Evolutionary conservation across 2,888 invertebrate species (phyloP).

Genomic region (Meteorus cinctellus): DNA sequence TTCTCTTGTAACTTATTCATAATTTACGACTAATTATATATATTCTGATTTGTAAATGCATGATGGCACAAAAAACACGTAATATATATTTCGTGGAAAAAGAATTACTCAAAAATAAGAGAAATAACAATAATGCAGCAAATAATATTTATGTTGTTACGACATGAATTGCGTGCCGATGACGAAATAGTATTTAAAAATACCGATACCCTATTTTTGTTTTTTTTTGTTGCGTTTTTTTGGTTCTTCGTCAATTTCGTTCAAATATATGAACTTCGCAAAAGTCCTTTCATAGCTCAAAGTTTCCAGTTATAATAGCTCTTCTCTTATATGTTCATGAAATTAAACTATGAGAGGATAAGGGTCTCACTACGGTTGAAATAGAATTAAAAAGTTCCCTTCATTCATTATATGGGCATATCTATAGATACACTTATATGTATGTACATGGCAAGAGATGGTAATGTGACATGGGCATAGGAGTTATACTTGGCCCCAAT

Average conservation of each 20-base stretch:
- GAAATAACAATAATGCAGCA: background rate
- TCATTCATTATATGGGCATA: background rate
- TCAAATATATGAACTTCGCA: background rate
- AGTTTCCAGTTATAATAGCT: background rate
- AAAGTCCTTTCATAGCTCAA: constrained; percentile 1
- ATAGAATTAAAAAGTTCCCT: constrained; percentile 15
- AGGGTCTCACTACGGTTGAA: constrained; percentile 16
- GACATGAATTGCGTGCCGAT: background rate
- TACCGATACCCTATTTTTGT: background rate
- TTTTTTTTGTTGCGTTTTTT: background rate
- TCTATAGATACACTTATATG: background rate
- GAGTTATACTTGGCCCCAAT: too few relatives aligned
- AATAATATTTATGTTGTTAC: background rate
- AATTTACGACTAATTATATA: too few relatives aligned
- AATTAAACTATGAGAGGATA: constrained; percentile 8
- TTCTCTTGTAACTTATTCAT: too few relatives aligned
- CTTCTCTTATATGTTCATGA: constrained; percentile 3
- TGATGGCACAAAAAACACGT: too few relatives aligned
- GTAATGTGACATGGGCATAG: background rate
- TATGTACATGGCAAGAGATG: background rate
- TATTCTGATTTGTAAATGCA: too few relatives aligned
- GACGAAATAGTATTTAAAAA: background rate
- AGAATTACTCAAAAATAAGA: background rate
- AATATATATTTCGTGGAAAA: background rate
- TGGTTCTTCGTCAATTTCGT: background rate